Evolutionary conservation across 2,113 vertebrate genomes (phyloP).

Genomic region (Perca flavescens): DNA sequence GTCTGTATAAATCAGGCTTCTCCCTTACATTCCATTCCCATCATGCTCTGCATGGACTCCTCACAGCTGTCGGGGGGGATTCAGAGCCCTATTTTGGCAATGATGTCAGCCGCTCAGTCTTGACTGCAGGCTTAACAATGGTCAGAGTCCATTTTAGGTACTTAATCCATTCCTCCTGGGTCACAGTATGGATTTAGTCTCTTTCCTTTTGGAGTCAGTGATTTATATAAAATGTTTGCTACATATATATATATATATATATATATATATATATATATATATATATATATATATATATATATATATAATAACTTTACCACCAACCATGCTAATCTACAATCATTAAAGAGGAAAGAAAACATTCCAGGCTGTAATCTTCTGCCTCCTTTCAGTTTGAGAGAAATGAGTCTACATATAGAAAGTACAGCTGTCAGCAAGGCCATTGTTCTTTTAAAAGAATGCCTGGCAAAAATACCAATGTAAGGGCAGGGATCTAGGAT

Average conservation of each 20-base stretch:
- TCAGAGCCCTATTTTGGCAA: slow-evolving; percentile 60
- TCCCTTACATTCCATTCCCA: slow-evolving; percentile 68
- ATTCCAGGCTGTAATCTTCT: background rate
- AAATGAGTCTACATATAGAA: slow-evolving; percentile 15
- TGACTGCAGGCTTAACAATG: slow-evolving; percentile 70
- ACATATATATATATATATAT: background rate
- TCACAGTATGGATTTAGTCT: slow-evolving; percentile 26
- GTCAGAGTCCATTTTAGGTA: slow-evolving; percentile 63
- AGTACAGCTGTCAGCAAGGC: slow-evolving; percentile 10
- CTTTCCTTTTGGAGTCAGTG: background rate
- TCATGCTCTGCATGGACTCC: slow-evolving; percentile 42
- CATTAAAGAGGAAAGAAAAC: background rate
- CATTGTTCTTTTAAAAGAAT: background rate
- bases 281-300: no score
- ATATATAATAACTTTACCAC: no score
- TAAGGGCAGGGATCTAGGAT: background rate
- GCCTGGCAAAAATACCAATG: background rate
- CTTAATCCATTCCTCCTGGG: slow-evolving; percentile 23
- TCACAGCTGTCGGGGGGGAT: slow-evolving; percentile 71
- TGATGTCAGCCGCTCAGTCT: slow-evolving; percentile 67
- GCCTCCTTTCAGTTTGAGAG: background rate
- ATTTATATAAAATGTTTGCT: background rate
- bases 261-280: no score
- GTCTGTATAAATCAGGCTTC: slow-evolving; percentile 55
- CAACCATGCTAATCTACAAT: background rate